Base-by-base conservation (phyloP, 2,113 vertebrate species). In the Ochotona curzoniae region DNA sequence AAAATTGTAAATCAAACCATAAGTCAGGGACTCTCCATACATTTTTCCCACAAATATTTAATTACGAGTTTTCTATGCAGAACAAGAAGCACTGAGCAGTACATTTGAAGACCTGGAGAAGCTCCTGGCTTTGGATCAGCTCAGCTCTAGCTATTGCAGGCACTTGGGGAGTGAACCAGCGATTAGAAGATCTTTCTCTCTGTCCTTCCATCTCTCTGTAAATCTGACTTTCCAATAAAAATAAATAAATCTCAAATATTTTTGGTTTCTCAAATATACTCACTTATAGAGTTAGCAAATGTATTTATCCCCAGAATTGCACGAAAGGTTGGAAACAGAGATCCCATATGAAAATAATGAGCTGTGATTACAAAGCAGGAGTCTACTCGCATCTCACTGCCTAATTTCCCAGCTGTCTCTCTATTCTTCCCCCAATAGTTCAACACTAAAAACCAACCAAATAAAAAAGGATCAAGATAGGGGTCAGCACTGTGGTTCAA, bases 1-100 rank as follows among this genome's bases (percentile, higher is more conserved):
- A 57, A 44, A 57, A 57, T 15, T 57, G 54, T 15, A 57, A 57
- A 57, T 57, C 54, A 57, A 57, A 57, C 54, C 54, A 57, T 57
- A 57, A 57, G 13, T 57, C 54, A 57, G 17, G 54, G 54, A 57
- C 54, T 57, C 14, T 57, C 54, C 17, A 18, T 76, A 44, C 57
- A 25, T 44, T 95, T 92, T 80, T 81, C 17, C 67, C 17, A 76
- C 64, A 83, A 85, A 75, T 44, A 93, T 88, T 87, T 91, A 70
- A 64, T 83, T 83, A 79, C 35, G 64, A 79, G 12, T 47, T 70
- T 51, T 90, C 21, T 80, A 57, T 13, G 69, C 5, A 5, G 47
- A 82, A 25, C 51, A 67, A 92, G 67, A 75, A 85, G 30, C 60
- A 84, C 8, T 67, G 73, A 73, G 38, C 11, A n/a, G 10, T 17